These are phyloP conservation scores for Isichthys henryi DNA, from an alignment of 2,113 vertebrate genomes.

Conservation along the genomic window DNA sequence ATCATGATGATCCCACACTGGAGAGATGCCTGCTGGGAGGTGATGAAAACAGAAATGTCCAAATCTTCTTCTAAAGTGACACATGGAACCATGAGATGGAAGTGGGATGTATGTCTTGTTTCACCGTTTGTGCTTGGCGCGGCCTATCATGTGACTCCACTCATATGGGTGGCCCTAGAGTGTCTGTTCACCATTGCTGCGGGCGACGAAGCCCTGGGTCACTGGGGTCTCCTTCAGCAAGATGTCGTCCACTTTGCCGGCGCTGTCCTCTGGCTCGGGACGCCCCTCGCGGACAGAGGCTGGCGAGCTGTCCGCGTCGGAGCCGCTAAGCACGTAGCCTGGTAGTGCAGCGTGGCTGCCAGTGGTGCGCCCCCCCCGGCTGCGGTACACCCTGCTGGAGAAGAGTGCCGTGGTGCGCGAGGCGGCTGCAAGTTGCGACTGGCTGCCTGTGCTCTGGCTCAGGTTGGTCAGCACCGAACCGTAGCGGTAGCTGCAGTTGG, in stretches of 20 bases:
- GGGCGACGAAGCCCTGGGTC: conserved; percentile 12
- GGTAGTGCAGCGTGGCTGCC: conserved; percentile 64
- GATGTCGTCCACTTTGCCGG: conserved; percentile 58
- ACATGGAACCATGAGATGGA: background rate
- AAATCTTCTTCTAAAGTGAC: background rate
- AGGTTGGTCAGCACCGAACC: conserved; percentile 71
- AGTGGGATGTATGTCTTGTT: background rate
- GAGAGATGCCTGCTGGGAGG: background rate
- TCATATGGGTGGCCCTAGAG: conserved; percentile 38
- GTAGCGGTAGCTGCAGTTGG: conserved; percentile 58
- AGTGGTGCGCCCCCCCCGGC: conserved; percentile 22
- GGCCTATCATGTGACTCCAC: background rate
- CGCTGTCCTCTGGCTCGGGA: conserved; percentile 58
- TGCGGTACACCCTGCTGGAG: conserved; percentile 52
- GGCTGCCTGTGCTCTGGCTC: conserved; percentile 77
- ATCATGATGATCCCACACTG: background rate
- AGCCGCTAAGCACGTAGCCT: conserved; percentile 75
- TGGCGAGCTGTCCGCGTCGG: conserved; percentile 66
- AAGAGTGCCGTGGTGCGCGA: conserved; percentile 59
- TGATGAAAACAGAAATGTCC: background rate
- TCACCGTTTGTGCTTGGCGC: background rate
- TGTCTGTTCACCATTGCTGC: conserved; percentile 54
- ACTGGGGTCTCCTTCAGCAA: conserved; percentile 55
- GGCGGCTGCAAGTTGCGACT: conserved; percentile 63
- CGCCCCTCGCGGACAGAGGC: conserved; percentile 60